Percentiles rank a stretch among this genome's conserved stretches.
These are phyloP conservation scores for Chironomus striatipennis DNA, from an alignment of 1,140 invertebrate genomes.

Conservation along the genomic window DNA sequence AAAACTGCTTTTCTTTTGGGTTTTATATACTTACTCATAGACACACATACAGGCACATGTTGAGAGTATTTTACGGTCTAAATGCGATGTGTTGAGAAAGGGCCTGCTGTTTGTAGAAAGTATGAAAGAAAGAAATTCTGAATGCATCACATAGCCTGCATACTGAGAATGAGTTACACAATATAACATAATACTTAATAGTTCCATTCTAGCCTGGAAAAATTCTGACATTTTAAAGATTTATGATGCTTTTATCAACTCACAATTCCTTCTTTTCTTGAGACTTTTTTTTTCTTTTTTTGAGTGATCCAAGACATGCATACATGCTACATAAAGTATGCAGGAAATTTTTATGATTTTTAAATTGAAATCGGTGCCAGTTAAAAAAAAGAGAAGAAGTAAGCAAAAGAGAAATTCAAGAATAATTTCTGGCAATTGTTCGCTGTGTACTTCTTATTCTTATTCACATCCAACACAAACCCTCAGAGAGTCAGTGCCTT, in stretches of 20 bases:
- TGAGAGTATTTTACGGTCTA: not conserved
- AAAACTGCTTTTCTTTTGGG: conserved; percentile 9
- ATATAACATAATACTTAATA: conserved; percentile 19
- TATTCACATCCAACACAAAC: not conserved
- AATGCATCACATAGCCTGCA: conserved; percentile 4
- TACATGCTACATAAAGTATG: not conserved
- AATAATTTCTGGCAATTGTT: not conserved
- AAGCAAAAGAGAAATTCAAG: not conserved
- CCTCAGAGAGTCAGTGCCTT: not conserved
- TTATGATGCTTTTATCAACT: conserved; percentile 19
- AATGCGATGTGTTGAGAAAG: conserved; percentile 15
- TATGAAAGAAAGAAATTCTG: not conserved
- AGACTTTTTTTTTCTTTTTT: not conserved
- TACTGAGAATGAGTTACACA: conserved; percentile 14
- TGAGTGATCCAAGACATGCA: not conserved
- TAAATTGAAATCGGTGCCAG: not conserved
- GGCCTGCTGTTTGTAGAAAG: conserved; percentile 2
- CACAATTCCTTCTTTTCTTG: not conserved
- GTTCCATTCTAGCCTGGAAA: not conserved
- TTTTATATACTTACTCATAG: not conserved
- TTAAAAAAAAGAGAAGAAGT: not conserved
- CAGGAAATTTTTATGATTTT: not conserved
- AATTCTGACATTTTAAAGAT: conserved; percentile 17
- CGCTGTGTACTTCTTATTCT: too few relatives aligned
- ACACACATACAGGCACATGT: not conserved